phyloP scores from a whole-genome alignment of 2,797 vertebrate genomes.

The Tapirus indicus region DNA sequence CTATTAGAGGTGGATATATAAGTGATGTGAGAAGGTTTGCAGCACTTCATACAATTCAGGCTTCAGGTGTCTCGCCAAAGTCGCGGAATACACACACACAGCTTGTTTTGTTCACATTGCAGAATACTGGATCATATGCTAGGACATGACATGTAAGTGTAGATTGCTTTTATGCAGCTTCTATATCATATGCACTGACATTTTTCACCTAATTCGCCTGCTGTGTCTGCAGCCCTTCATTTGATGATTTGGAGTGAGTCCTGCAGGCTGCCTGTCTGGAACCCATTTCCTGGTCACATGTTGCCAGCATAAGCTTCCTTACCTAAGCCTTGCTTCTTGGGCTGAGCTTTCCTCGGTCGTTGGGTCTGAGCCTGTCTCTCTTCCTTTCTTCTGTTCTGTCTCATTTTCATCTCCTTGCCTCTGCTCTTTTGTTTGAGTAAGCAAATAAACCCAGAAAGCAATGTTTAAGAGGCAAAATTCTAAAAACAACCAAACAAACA shows the following conservation, averaged over 20 bases:
- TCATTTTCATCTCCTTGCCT: slow-evolving; percentile 45
- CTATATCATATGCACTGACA: too few relatives aligned
- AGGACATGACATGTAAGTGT: accelerated
- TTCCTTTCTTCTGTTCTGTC: not conserved
- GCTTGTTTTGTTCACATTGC: not conserved
- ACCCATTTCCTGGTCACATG: not conserved
- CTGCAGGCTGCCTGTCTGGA: not conserved
- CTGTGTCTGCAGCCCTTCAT: not conserved
- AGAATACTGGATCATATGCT: not conserved
- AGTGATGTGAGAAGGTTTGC: not conserved
- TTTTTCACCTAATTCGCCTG: not conserved
- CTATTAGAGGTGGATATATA: not conserved
- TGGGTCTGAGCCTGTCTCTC: not conserved
- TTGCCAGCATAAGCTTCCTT: not conserved
- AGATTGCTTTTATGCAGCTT: not conserved
- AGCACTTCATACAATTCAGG: not conserved
- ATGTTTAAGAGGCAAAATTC: slow-evolving; percentile 70
- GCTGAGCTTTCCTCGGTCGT: not conserved
- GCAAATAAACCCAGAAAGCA: slow-evolving; percentile 67
- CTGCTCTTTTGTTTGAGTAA: slow-evolving; percentile 70
- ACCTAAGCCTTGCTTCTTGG: not conserved
- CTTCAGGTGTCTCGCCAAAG: not conserved
- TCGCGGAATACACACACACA: not conserved
- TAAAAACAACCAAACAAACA: slow-evolving; percentile 76
- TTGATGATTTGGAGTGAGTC: not conserved